These are phyloP conservation scores for Eueides isabella DNA, from an alignment of 1,140 invertebrate species.

Conservation along the genomic window DNA sequence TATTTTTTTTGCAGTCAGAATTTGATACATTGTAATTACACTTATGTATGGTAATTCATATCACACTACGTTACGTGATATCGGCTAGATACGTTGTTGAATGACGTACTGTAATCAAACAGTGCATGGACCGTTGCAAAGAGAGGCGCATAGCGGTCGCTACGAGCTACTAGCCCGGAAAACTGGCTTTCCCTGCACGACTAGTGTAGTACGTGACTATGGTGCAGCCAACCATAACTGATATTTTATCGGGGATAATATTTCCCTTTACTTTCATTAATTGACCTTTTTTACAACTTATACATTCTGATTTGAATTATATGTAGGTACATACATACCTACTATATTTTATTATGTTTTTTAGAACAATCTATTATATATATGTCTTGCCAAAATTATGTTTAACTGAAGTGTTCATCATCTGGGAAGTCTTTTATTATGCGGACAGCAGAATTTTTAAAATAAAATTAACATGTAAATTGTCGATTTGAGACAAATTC, in stretches of 20 bases:
- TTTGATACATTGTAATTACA: neutral
- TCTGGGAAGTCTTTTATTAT: neutral
- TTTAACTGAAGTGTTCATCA: neutral
- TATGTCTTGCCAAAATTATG: neutral
- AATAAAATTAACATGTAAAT: conserved; percentile 4
- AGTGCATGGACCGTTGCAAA: conserved; percentile 59
- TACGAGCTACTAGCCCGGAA: conserved; percentile 65
- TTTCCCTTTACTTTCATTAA: neutral
- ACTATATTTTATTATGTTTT: too few relatives aligned
- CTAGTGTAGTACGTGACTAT: conserved; percentile 47
- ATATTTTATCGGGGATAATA: neutral
- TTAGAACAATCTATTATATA: too few relatives aligned
- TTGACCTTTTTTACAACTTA: neutral
- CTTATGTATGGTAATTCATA: neutral
- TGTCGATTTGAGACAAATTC: neutral
- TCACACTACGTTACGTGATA: neutral
- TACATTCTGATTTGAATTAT: neutral
- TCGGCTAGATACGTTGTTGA: neutral
- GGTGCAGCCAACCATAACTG: conserved; percentile 42
- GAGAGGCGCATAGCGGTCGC: conserved; percentile 62
- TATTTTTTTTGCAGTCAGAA: too few relatives aligned
- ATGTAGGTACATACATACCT: neutral
- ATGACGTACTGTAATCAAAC: conserved; percentile 50
- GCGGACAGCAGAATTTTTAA: neutral
- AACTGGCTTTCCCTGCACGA: conserved; percentile 67